Base-by-base conservation (phyloP, 2,113 vertebrate genomes). In the Psilopsiagon aurifrons region DNA sequence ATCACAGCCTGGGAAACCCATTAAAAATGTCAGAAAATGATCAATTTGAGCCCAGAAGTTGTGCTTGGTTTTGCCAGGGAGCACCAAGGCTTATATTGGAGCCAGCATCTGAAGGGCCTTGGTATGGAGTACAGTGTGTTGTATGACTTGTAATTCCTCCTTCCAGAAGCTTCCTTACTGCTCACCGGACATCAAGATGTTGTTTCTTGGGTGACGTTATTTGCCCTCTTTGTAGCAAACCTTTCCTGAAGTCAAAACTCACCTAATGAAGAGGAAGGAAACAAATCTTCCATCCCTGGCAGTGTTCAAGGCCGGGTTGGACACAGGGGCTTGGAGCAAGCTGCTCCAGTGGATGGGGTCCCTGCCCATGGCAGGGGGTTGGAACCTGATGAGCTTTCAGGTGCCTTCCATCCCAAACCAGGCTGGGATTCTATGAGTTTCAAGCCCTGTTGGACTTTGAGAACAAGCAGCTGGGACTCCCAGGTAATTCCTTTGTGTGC, bases 71-170 rank as follows among this genome's bases (percentile, higher is more conserved):
- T 75, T 7, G 2, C 14, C 69, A 44, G 41, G 7, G 11, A 76
- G 59, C 27, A 14, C 17, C 24, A 19, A 5, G 9, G 17, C 4
- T 0, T 17, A 0, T 22, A 41, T n/a, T 39, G 24, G 19, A 60
- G 59, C 44, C 1, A 3, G 55, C 54, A 7, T 25, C 60, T n/a
- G 37, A 69, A 52, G 63, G 51, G 52, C 44, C 44, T 66, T 31
- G 68, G 16, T 8, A 1, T 37, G 57, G 31, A 57, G 27, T 31
- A 14, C 37, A 28, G 10, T 17, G 39, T 11, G 29, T 8, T 47
- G 4, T 73, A 44, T 39, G 60, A 46, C n/a, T 64, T 43, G 23
- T 13, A 49, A 33, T 70, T 70, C 66, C 69, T 78, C 29, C 51
- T 62, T 28, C 41, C 31, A 44, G 54, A 31, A 63, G n/a, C 18